A percentile compares a stretch with the other conserved stretches of the same genome.
Evolutionary conservation across 2,888 invertebrate species (phyloP).

Genomic region (Harmothoe impar): DNA sequence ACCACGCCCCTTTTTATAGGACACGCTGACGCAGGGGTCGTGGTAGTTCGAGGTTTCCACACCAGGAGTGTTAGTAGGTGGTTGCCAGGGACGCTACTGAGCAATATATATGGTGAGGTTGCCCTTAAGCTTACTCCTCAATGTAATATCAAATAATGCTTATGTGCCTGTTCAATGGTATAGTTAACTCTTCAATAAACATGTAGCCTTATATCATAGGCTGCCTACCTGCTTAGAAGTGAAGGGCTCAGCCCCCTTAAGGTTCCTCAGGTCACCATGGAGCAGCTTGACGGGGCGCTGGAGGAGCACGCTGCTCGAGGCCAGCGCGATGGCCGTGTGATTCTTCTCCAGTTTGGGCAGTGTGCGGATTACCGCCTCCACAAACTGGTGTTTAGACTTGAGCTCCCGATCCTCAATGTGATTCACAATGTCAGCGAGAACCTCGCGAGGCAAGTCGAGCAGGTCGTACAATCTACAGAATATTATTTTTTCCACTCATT

Average conservation of each 20-base stretch:
- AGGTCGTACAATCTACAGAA: conserved; percentile 60
- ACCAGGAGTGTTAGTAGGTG: too few species aligned
- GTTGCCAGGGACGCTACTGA: too few species aligned
- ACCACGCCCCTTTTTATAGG: too few species aligned
- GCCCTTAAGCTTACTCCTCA: too few species aligned
- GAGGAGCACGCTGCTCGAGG: conserved; percentile 74
- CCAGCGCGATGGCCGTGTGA: conserved; percentile 72
- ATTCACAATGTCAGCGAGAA: conserved; percentile 34
- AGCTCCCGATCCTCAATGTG: conserved; percentile 60
- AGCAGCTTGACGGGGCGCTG: conserved; percentile 75
- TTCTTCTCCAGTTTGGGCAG: conserved; percentile 69
- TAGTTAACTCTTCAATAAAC: too few species aligned
- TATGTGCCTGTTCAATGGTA: too few species aligned
- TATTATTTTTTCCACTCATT: too few species aligned
- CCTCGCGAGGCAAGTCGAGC: conserved; percentile 61
- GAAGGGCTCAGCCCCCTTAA: conserved; percentile 4
- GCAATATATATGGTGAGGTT: too few species aligned
- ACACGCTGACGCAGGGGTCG: too few species aligned
- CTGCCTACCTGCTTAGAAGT: conserved; percentile 46
- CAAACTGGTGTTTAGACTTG: conserved; percentile 48
- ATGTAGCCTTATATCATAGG: too few species aligned
- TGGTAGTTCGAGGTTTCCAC: too few species aligned
- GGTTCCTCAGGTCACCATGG: conserved; percentile 7
- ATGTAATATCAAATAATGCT: too few species aligned
- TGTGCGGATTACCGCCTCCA: conserved; percentile 52